Base-by-base conservation (phyloP, 2,888 invertebrate species). In the Himalopsyche japonica region DNA sequence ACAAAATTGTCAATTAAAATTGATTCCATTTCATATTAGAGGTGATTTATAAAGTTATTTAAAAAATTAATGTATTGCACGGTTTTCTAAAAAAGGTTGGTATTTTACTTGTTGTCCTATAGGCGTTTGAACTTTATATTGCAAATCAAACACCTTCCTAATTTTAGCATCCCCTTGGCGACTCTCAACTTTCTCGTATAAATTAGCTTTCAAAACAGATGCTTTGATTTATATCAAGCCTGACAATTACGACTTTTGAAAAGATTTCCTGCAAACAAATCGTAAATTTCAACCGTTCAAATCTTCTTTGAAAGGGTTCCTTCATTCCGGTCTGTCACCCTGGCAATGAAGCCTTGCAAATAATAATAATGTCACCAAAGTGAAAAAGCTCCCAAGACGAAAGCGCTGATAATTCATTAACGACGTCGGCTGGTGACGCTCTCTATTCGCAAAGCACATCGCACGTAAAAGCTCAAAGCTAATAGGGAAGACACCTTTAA, bases 401-500 rank as follows among this genome's bases (percentile, higher is more conserved):
- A 32, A 81, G 49, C 80, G 43, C 77, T 80, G 37, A 83, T 83
- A 80, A 83, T 80, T 83, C 78, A 82, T 82, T 80, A 80, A 80
- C 47, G 79, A 78, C 64, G 76, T 76, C 76, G 32, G 43, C 81
- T 47, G 70, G 70, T 70, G 70, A 27, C 70, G 70, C 30, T 70
- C 24, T 70, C 70, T 70, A 27, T 27, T 70, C 27, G 70, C 30
- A 20, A 81, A 81, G 27, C 80, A 47, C 81, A 27, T 49, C 80
- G 49, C 15, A 70, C 76, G 76, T 48, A 48, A 80, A 80, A 80
- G 85, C 82, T 82, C 85, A 82, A 82, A 85, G 85, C 77, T 76
- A 70, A 84, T 70, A 79, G 82, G 78, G 76, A 76, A 79, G 82
- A 76, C 85, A 81, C 80, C 83, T 78, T 85, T 85, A 85, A 85